Evolutionary conservation across 1,140 invertebrate genomes (phyloP).

Genomic region (Acromyrmex charruanus): DNA sequence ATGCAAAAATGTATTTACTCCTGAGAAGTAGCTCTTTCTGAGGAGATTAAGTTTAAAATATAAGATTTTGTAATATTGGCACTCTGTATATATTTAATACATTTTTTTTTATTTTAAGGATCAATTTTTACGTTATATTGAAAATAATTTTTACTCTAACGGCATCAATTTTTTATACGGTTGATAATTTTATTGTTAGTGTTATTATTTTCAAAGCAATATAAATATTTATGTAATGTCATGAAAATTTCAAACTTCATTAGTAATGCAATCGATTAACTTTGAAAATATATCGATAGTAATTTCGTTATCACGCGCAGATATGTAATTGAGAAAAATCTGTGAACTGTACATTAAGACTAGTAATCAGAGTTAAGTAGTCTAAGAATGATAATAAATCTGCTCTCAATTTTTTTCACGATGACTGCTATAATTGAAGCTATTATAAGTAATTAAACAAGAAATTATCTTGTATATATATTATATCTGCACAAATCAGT

Average conservation of each 20-base stretch:
- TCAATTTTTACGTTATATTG: neutral
- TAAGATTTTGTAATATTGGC: neutral
- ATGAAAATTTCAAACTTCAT: neutral
- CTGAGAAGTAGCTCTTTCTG: neutral
- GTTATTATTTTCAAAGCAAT: neutral
- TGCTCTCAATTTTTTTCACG: neutral
- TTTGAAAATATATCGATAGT: neutral
- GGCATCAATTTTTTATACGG: neutral
- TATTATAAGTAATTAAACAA: too few species aligned
- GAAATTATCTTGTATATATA: neutral
- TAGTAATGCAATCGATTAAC: neutral
- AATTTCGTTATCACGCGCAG: neutral
- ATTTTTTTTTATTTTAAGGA: neutral
- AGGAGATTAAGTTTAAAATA: slow-evolving; percentile 10
- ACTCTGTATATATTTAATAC: neutral
- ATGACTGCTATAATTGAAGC: neutral
- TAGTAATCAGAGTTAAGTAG: neutral
- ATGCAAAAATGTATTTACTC: neutral
- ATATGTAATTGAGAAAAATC: neutral
- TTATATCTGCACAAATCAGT: neutral
- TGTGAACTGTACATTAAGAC: neutral
- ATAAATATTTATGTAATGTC: neutral
- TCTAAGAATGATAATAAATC: neutral
- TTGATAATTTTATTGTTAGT: neutral
- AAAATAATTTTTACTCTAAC: neutral